These are phyloP conservation scores for Leucophenga varia DNA, from an alignment of 1,140 invertebrate species.

Conservation along the genomic window DNA sequence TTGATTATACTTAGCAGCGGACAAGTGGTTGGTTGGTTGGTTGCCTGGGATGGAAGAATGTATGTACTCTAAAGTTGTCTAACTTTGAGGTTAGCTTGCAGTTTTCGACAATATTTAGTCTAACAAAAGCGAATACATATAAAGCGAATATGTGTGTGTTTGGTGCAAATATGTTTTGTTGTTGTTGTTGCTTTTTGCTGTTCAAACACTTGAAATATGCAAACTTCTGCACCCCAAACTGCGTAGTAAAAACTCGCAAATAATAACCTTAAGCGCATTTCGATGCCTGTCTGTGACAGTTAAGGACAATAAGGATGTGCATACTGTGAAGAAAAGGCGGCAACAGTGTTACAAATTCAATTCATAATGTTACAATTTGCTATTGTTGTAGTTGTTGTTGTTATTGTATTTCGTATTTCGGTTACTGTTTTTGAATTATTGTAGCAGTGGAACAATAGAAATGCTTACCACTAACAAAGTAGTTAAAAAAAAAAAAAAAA, in stretches of 20 bases:
- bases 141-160: background rate
- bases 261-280: no score
- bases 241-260: no score
- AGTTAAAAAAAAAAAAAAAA: no score
- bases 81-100: background rate
- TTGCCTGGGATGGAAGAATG: background rate
- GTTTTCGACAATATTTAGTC: slow-evolving; percentile 25
- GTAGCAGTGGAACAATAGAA: no score
- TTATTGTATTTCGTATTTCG: no score
- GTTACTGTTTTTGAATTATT: slow-evolving; percentile 49
- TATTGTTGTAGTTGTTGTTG: slow-evolving; percentile 12
- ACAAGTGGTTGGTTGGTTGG: slow-evolving; percentile 23
- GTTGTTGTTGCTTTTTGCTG: background rate
- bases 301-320: no score
- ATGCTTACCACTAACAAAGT: no score
- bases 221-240: no score
- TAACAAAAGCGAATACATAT: slow-evolving; percentile 26
- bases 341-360: slow-evolving; percentile 13
- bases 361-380: slow-evolving; percentile 7
- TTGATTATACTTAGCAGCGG: slow-evolving; percentile 35
- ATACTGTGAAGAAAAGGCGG: background rate
- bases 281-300: no score
- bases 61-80: background rate
- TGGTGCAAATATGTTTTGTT: background rate
- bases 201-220: no score